A percentile compares a stretch with the other conserved stretches of the same genome.
These are phyloP conservation scores for Nomada ruficornis DNA, from an alignment of 2,888 invertebrate genomes.

Conservation along the genomic window DNA sequence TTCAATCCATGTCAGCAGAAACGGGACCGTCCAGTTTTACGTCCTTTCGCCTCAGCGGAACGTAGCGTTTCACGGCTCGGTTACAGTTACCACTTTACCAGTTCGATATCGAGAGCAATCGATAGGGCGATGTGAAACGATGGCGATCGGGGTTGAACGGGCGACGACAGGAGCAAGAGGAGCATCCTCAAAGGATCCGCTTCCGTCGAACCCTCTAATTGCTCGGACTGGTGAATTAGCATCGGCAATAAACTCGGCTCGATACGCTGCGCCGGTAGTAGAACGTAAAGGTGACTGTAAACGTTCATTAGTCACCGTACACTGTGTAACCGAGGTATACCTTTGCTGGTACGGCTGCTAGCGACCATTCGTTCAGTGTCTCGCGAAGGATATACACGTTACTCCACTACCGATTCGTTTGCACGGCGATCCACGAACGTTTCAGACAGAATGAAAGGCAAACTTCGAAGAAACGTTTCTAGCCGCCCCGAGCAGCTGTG, in stretches of 20 bases:
- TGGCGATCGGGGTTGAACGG: slow-evolving; percentile 15
- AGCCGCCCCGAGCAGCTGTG: background rate
- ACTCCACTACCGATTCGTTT: slow-evolving; percentile 68
- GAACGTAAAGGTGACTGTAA: slow-evolving; percentile 80
- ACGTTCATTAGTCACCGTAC: slow-evolving; percentile 82
- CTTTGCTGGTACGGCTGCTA: slow-evolving; percentile 54
- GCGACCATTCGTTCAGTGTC: slow-evolving; percentile 67
- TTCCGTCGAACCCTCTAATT: slow-evolving; percentile 76
- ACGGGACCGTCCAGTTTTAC: background rate
- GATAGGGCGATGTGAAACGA: slow-evolving; percentile 32
- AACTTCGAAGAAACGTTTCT: slow-evolving; percentile 38
- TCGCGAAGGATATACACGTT: slow-evolving; percentile 68
- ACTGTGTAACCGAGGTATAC: slow-evolving; percentile 75
- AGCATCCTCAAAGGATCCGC: slow-evolving; percentile 57
- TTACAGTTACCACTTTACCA: background rate
- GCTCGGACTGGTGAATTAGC: slow-evolving; percentile 81
- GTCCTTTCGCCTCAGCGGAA: background rate
- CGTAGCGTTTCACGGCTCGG: background rate
- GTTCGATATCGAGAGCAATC: slow-evolving; percentile 22
- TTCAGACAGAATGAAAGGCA: slow-evolving; percentile 49
- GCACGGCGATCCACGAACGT: slow-evolving; percentile 48
- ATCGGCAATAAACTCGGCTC: slow-evolving; percentile 80
- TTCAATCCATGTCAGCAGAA: background rate
- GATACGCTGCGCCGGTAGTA: slow-evolving; percentile 68
- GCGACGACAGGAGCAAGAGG: slow-evolving; percentile 37